Conservation (phyloP, 2,888 invertebrate species). For the Labia minor region DNA sequence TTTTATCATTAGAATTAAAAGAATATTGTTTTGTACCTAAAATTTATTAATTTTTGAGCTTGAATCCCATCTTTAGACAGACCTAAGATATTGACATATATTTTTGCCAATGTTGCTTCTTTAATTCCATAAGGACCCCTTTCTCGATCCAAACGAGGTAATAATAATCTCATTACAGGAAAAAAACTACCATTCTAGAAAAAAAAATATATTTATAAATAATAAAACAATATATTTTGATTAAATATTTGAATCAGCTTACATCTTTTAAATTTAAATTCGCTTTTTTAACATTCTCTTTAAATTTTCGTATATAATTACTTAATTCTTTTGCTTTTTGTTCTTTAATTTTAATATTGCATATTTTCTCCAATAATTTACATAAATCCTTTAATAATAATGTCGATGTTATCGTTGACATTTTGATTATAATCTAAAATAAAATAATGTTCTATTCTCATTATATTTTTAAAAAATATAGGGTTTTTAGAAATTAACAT, state of each 20-base stretch:
- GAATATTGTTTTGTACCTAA: no score
- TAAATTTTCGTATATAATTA: neutral
- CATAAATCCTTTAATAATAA: slow-evolving; percentile 16
- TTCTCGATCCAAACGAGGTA: slow-evolving; percentile 69
- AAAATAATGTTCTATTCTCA: neutral
- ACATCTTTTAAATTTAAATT: neutral
- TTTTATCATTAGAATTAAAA: no score
- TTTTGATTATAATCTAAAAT: slow-evolving; percentile 19
- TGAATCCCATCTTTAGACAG: slow-evolving; percentile 54
- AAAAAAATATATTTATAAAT: slow-evolving; percentile 20
- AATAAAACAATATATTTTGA: neutral
- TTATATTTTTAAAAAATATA: neutral
- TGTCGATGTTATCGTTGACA: neutral
- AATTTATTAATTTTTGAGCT: slow-evolving; percentile 44
- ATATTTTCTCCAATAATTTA: slow-evolving; percentile 34
- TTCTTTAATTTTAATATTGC: neutral
- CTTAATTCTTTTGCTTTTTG: slow-evolving; percentile 8
- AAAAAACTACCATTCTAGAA: slow-evolving; percentile 51
- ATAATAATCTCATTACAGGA: slow-evolving; percentile 63
- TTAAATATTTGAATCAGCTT: neutral
- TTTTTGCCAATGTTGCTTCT: slow-evolving; percentile 58
- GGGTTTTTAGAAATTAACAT: no score
- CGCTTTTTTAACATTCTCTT: neutral
- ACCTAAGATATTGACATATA: slow-evolving; percentile 65
- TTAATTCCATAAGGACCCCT: slow-evolving; percentile 75